Evolutionary conservation across 2,113 vertebrate species (phyloP).

Genomic region (Damaliscus lunatus): DNA sequence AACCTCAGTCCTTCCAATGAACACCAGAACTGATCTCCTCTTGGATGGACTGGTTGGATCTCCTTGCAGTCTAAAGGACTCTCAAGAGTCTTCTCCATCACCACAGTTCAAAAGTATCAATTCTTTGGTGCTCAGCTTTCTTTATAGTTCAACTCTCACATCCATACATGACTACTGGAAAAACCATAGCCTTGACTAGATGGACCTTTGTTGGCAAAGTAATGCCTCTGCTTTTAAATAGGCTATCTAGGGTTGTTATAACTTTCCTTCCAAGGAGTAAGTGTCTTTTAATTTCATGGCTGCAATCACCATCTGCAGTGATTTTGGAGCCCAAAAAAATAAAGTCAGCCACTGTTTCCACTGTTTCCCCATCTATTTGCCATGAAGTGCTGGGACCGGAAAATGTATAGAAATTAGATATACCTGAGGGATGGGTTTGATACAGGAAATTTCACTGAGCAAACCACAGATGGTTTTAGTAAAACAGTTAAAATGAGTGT

Average conservation of each 20-base stretch:
- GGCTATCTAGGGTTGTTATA: background rate
- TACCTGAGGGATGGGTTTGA: background rate
- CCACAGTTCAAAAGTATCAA: background rate
- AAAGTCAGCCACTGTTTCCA: background rate
- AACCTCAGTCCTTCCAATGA: background rate
- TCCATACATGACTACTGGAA: background rate
- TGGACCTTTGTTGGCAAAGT: background rate
- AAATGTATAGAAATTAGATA: background rate
- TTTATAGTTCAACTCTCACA: background rate
- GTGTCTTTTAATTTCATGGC: background rate
- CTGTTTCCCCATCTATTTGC: background rate
- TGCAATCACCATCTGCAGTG: background rate
- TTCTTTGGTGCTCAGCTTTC: accelerated
- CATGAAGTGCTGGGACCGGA: background rate
- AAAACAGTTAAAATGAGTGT: background rate
- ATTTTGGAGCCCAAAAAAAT: background rate
- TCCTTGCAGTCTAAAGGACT: background rate
- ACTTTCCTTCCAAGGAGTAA: background rate
- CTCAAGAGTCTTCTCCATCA: background rate
- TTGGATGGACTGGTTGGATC: background rate
- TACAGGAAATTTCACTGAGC: background rate
- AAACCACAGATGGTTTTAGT: background rate
- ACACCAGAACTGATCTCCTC: background rate
- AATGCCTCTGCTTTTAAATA: background rate
- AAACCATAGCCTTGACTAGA: background rate